phyloP scores from a whole-genome alignment of 37 sponge, comb jelly and placozoan genomes.

The Aphrocallistes beatrix region DNA sequence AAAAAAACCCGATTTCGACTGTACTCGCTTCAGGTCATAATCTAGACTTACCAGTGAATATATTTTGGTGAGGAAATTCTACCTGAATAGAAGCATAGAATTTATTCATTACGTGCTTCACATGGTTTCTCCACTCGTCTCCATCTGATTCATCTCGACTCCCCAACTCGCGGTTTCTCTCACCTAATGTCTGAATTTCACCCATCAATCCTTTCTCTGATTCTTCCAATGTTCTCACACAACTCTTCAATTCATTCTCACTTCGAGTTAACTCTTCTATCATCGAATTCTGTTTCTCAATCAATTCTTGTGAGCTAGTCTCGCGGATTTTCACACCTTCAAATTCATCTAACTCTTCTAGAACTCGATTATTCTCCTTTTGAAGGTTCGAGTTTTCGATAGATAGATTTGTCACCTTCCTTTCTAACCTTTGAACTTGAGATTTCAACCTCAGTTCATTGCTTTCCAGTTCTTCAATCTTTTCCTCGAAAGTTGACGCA shows the following conservation, averaged over 20 bases:
- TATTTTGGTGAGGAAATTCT: background rate
- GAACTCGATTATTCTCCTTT: background rate
- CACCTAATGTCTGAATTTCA: background rate
- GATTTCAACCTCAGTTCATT: background rate
- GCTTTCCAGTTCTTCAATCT: background rate
- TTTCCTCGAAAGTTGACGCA: background rate
- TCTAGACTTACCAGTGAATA: background rate
- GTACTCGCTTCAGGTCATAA: too few relatives aligned
- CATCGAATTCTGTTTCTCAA: slow-evolving; percentile 5
- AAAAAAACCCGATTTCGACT: too few relatives aligned
- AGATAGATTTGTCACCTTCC: background rate
- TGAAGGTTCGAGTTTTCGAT: slow-evolving; percentile 12
- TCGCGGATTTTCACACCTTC: background rate
- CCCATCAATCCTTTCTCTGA: background rate
- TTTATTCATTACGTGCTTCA: background rate
- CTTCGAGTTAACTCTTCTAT: background rate
- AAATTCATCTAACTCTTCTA: background rate
- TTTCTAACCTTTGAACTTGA: background rate
- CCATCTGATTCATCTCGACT: background rate
- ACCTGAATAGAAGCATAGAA: background rate
- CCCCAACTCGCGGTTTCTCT: background rate
- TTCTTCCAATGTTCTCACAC: background rate
- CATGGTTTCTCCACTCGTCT: background rate
- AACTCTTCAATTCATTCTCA: background rate
- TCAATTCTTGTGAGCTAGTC: background rate